phyloP scores from a whole-genome alignment of 2,888 invertebrate genomes.

The Aplocera efformata region DNA sequence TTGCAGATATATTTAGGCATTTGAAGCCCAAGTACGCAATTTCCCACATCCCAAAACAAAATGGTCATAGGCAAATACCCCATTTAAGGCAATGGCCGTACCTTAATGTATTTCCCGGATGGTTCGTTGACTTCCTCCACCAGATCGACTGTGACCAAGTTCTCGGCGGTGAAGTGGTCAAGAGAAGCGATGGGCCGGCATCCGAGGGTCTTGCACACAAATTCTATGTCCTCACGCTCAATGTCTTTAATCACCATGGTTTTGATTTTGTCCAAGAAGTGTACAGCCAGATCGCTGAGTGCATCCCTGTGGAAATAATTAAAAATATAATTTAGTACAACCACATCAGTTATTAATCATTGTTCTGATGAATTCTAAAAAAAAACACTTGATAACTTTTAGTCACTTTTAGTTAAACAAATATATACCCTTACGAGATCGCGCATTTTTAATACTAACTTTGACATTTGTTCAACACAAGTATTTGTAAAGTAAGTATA shows the following conservation, averaged over 20 bases:
- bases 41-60: no score
- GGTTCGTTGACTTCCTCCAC: conserved; percentile 96
- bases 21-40: no score
- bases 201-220: conserved; percentile 95
- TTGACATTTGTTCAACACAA: no score
- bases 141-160: conserved; percentile 94
- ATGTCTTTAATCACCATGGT: conserved; percentile 99
- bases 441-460: no score
- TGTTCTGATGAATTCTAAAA: no score
- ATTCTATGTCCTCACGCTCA: conserved; percentile 98
- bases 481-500: no score
- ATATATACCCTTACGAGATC: no score
- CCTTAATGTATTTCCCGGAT: conserved; percentile 94
- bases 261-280: conserved; percentile 99
- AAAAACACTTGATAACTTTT: no score
- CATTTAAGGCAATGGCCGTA: no score
- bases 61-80: no score
- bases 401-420: no score
- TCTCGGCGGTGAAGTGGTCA: conserved; percentile 97
- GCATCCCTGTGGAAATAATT: conserved; percentile 96
- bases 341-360: not conserved
- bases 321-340: conserved; percentile 1
- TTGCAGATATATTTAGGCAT: no score
- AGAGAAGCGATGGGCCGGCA: conserved; percentile 98
- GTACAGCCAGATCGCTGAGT: conserved; percentile 96